These are phyloP conservation scores for Eulimnadia texana DNA, from an alignment of 1,140 invertebrate species.

Conservation along the genomic window DNA sequence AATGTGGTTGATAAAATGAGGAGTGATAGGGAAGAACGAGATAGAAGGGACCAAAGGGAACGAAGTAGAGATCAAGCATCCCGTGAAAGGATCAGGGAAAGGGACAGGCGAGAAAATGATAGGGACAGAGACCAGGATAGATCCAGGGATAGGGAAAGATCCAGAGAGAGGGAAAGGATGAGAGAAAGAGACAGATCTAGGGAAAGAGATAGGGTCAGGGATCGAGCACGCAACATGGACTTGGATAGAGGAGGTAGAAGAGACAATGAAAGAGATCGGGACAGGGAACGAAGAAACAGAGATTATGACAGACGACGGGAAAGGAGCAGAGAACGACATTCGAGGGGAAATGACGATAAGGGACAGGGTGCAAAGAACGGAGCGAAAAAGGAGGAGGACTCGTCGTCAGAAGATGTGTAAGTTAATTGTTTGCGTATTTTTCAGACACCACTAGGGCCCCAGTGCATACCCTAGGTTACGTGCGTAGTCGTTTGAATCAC, in stretches of 20 bases:
- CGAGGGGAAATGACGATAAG: constrained; percentile 25
- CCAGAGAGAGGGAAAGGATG: constrained; percentile 20
- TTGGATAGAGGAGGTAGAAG: constrained; percentile 8
- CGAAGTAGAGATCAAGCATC: constrained; percentile 12
- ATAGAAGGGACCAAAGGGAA: constrained; percentile 13
- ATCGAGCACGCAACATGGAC: constrained; percentile 23
- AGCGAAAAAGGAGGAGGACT: constrained; percentile 18
- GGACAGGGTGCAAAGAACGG: constrained; percentile 20
- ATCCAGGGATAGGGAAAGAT: constrained; percentile 26
- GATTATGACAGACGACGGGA: constrained; percentile 8
- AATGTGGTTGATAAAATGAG: constrained; percentile 29
- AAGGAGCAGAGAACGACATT: constrained; percentile 2
- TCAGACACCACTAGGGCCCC: too few relatives aligned
- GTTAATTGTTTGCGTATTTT: constrained; percentile 10
- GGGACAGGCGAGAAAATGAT: constrained; percentile 25
- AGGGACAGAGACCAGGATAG: constrained; percentile 28
- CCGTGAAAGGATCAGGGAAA: constrained; percentile 22
- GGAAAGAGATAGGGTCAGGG: constrained; percentile 23
- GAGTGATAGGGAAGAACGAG: neutral
- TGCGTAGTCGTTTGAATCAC: too few relatives aligned
- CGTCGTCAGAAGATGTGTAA: constrained; percentile 18
- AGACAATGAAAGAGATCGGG: constrained; percentile 5
- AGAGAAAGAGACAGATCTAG: constrained; percentile 23
- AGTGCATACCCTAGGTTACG: too few relatives aligned
- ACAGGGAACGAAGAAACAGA: constrained; percentile 7